Evolutionary conservation across 2,113 vertebrate genomes (phyloP).

Genomic region (Eurystomus gularis): DNA sequence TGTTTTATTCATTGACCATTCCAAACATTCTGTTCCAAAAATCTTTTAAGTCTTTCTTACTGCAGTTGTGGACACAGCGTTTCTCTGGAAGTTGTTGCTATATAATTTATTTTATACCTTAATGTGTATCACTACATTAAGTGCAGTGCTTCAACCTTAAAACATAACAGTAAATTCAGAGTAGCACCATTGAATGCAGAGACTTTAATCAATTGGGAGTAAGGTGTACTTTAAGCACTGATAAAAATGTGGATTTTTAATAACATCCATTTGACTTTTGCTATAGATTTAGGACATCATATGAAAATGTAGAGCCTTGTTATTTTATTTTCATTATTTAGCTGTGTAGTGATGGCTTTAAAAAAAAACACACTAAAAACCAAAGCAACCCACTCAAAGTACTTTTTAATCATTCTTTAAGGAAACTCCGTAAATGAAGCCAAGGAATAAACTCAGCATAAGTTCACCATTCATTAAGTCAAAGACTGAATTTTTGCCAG

Average conservation of each 20-base stretch:
- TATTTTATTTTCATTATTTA: not conserved
- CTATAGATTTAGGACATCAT: not conserved
- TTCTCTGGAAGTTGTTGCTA: conserved; percentile 20
- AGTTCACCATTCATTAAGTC: not conserved
- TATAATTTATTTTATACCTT: not conserved
- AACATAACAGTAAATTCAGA: not conserved
- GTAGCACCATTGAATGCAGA: not conserved
- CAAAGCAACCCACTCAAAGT: not conserved
- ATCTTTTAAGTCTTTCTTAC: conserved; percentile 1
- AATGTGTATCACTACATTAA: not conserved
- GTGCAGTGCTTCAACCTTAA: not conserved
- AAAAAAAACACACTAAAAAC: not conserved
- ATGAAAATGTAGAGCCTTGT: not conserved
- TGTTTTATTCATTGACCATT: not conserved
- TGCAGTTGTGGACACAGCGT: not conserved
- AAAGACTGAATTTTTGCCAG: not conserved
- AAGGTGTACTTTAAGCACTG: not conserved
- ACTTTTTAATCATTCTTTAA: not conserved
- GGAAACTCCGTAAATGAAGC: not conserved
- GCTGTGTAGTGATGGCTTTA: not conserved
- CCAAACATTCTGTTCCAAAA: not conserved
- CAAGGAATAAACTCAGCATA: not conserved
- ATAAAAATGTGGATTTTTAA: not conserved
- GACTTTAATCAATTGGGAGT: not conserved
- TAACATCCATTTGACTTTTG: not conserved